Percentiles rank a stretch among this genome's conserved stretches.
These are phyloP conservation scores for Gavialis gangeticus DNA, from an alignment of 2,113 vertebrate species.

Conservation along the genomic window DNA sequence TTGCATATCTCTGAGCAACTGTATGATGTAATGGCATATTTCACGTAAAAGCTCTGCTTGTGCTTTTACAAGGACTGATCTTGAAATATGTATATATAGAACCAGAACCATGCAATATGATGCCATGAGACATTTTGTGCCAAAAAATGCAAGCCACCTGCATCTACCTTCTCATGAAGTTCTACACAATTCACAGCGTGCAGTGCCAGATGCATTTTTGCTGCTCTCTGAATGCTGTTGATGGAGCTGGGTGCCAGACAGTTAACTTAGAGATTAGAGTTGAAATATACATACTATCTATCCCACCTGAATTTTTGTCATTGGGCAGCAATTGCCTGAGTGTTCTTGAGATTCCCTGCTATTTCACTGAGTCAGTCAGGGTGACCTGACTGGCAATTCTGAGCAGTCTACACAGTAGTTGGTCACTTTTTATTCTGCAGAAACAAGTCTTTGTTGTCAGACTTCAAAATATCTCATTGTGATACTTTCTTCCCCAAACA, in stretches of 20 bases:
- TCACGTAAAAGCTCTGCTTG: neutral
- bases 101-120: neutral
- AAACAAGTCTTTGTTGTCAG: constrained; percentile 5
- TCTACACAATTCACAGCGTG: neutral
- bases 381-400: neutral
- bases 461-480: constrained; percentile 4
- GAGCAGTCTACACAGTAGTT: neutral
- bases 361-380: neutral
- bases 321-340: neutral
- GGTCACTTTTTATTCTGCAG: constrained; percentile 6
- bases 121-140: neutral
- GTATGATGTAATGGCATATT: neutral
- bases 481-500: neutral
- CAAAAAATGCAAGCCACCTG: neutral
- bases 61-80: neutral
- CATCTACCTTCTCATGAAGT: neutral
- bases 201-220: neutral
- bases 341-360: constrained; percentile 22
- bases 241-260: neutral
- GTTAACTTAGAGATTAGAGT: neutral
- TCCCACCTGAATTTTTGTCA: neutral
- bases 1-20: neutral
- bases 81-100: neutral
- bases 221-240: neutral
- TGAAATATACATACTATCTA: constrained; percentile 39